A percentile compares a stretch with the other conserved stretches of the same genome.
phyloP scores from a whole-genome alignment of 2,797 vertebrate species.

The Rhabdomys pumilio region DNA sequence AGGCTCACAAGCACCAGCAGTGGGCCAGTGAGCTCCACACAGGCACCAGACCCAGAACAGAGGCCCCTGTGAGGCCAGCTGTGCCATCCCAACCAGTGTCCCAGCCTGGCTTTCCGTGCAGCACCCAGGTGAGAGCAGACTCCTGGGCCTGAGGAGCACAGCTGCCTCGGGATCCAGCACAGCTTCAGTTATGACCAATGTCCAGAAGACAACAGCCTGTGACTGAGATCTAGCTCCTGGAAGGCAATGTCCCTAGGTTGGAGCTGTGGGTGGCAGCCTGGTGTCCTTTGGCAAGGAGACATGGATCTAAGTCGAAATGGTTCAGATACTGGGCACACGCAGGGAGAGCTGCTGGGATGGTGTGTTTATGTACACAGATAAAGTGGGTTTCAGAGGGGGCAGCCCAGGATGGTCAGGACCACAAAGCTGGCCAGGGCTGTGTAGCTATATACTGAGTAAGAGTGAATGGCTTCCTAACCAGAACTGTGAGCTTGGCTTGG shows the following conservation, averaged over 20 bases:
- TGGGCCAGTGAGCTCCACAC: neutral
- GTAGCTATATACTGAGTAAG: neutral
- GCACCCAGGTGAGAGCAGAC: neutral
- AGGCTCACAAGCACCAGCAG: too few relatives aligned
- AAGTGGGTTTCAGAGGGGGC: neutral
- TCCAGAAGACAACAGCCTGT: neutral
- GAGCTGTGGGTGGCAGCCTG: neutral
- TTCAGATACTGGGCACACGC: neutral
- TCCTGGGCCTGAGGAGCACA: too few relatives aligned
- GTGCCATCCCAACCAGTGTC: neutral
- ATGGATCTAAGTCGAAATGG: neutral
- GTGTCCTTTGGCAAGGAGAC: neutral
- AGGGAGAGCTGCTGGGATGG: neutral
- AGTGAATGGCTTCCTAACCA: neutral
- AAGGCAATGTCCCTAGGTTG: too few relatives aligned
- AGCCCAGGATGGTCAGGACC: neutral
- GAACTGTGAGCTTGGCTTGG: neutral
- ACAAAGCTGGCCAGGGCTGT: neutral
- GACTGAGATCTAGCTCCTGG: neutral
- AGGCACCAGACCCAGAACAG: neutral
- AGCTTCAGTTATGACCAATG: neutral
- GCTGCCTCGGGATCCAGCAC: neutral
- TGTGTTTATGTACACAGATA: neutral
- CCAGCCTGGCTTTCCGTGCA: too few relatives aligned
- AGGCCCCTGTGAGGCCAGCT: neutral